A percentile compares a stretch with the other conserved stretches of the same genome.
Evolutionary conservation across 2,113 vertebrate species (phyloP).

Genomic region (Myotis davidii): DNA sequence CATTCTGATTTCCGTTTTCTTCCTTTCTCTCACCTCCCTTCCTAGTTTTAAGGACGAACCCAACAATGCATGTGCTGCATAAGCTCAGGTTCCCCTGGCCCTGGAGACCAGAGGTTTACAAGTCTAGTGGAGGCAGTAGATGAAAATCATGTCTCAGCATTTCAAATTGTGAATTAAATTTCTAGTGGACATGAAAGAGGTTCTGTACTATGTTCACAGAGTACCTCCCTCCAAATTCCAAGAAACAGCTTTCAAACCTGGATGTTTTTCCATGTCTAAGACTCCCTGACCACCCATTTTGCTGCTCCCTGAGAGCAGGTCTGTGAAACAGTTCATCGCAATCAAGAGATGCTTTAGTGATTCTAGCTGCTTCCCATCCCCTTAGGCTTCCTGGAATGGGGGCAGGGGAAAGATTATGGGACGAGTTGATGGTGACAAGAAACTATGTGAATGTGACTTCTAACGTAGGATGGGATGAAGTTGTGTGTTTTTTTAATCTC

Average conservation of each 20-base stretch:
- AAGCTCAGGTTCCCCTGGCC: neutral
- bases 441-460: constrained; percentile 69
- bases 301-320: neutral
- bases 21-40: neutral
- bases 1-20: neutral
- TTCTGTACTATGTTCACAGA: neutral
- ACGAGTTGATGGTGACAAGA: constrained; percentile 44
- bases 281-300: neutral
- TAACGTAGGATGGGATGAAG: constrained; percentile 78
- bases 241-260: neutral
- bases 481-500: constrained; percentile 81
- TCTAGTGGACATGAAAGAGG: neutral
- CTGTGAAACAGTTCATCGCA: neutral
- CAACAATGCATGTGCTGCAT: neutral
- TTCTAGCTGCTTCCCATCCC: neutral
- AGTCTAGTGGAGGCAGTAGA: neutral
- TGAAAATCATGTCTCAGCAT: neutral
- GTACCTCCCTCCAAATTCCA: neutral
- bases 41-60: neutral
- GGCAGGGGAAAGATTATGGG: neutral
- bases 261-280: neutral
- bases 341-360: neutral
- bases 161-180: neutral
- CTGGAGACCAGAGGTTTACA: neutral
- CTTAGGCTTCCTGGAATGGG: neutral